Conservation (phyloP, 2,113 vertebrate species). For the Callipepla californica region DNA sequence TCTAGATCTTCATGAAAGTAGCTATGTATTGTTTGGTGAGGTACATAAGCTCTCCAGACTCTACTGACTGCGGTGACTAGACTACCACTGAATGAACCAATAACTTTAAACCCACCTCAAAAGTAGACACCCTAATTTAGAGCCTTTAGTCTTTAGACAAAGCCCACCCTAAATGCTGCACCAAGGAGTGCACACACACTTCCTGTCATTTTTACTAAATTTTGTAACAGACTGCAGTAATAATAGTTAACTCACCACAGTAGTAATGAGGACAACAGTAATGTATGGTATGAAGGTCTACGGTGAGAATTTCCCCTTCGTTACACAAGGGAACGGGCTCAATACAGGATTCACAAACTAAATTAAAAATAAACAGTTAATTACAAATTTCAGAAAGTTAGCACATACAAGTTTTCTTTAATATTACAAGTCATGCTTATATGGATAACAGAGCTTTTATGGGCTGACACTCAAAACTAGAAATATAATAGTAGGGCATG, state of each 20-base stretch:
- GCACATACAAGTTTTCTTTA: neutral
- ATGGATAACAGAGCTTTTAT: neutral
- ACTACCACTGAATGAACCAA: neutral
- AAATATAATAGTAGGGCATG: neutral
- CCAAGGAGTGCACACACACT: neutral
- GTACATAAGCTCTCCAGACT: neutral
- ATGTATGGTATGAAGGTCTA: constrained; percentile 87
- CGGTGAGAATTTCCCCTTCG: constrained; percentile 91
- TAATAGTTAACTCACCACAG: constrained; percentile 83
- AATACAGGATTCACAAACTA: constrained; percentile 90
- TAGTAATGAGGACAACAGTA: constrained; percentile 93
- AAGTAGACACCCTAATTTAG: neutral
- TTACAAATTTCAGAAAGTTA: neutral
- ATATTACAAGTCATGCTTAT: neutral
- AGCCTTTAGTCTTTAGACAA: neutral
- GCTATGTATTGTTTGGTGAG: neutral
- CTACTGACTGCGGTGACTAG: neutral
- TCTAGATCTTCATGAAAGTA: neutral
- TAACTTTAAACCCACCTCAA: neutral
- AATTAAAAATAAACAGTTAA: neutral
- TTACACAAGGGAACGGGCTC: constrained; percentile 88
- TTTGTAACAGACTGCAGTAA: neutral
- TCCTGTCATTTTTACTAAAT: neutral
- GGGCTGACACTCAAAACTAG: neutral
- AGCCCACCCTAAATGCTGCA: neutral